Conservation (phyloP, 2,113 vertebrate species). For the Gasterosteus aculeatus region DNA sequence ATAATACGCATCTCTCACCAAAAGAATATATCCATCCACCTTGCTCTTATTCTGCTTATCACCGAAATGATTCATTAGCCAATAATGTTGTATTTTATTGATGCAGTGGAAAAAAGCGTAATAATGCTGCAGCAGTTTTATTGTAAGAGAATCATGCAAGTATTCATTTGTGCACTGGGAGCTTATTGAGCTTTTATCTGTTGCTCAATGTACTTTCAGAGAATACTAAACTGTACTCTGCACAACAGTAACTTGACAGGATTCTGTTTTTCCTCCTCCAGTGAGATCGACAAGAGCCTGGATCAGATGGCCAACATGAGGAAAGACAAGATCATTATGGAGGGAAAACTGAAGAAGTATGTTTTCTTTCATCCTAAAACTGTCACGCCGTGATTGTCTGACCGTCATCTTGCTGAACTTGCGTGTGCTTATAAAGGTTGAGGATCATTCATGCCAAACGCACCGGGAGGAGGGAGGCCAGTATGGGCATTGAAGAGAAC, state of each 20-base stretch:
- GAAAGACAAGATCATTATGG: constrained; percentile 98
- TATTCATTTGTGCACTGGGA: constrained; percentile 39
- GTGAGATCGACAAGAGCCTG: constrained; percentile 98
- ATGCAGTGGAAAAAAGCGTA: constrained; percentile 41
- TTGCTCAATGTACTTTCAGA: constrained; percentile 1
- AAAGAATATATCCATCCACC: constrained; percentile 10
- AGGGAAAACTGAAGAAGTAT: constrained; percentile 98
- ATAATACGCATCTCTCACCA: background rate
- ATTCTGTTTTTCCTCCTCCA: constrained; percentile 73
- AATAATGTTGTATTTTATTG: constrained; percentile 52
- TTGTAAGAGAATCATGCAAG: constrained; percentile 43
- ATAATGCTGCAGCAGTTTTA: constrained; percentile 51
- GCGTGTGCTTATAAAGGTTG: constrained; percentile 80
- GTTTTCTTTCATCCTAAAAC: constrained; percentile 48
- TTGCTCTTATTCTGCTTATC: constrained; percentile 24
- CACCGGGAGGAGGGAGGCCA: constrained; percentile 90
- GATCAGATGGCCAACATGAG: constrained; percentile 99
- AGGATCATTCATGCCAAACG: constrained; percentile 94
- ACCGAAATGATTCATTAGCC: constrained; percentile 26
- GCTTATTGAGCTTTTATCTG: constrained; percentile 33
- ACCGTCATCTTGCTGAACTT: background rate
- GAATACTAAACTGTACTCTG: background rate
- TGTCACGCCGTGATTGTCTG: background rate
- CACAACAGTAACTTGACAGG: constrained; percentile 14
- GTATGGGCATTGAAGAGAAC: constrained; percentile 85